Evolutionary conservation across 1,140 invertebrate genomes (phyloP).

Genomic region (Coptotermes formosanus): DNA sequence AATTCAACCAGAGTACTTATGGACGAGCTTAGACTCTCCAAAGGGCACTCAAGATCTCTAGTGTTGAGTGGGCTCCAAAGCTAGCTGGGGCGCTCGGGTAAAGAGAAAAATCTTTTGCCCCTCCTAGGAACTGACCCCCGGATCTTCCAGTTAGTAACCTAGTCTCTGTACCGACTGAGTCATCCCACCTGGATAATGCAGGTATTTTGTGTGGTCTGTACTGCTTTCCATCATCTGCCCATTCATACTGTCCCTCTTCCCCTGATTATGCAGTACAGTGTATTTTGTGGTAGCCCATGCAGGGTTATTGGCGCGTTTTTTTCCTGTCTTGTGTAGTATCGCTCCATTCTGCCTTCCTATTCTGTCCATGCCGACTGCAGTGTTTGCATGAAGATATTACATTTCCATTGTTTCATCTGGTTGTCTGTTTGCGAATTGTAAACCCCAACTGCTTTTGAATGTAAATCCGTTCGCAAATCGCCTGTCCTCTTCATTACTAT

Average conservation of each 20-base stretch:
- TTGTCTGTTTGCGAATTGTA: background rate
- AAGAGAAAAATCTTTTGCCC: no score
- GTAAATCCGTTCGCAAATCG: background rate
- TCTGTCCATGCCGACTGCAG: background rate
- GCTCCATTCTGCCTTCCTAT: background rate
- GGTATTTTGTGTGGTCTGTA: background rate
- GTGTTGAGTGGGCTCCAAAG: no score
- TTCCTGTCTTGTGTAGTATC: background rate
- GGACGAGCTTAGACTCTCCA: no score
- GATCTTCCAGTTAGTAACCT: no score
- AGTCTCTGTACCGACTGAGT: no score
- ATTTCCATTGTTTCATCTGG: conserved; percentile 4
- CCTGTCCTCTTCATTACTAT: no score
- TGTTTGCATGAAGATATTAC: background rate
- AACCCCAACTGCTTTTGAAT: background rate
- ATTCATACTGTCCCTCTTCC: background rate
- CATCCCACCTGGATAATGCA: background rate
- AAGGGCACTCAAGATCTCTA: no score
- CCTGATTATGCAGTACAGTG: background rate
- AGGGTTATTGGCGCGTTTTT: background rate
- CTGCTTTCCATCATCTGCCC: background rate
- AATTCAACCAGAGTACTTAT: no score
- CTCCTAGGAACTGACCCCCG: no score
- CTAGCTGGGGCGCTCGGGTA: no score
- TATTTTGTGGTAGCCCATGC: background rate